Percentiles rank a stretch among this genome's conserved stretches.
Evolutionary conservation across 2,888 invertebrate genomes (phyloP).

Genomic region (Parthenolecanium corni): DNA sequence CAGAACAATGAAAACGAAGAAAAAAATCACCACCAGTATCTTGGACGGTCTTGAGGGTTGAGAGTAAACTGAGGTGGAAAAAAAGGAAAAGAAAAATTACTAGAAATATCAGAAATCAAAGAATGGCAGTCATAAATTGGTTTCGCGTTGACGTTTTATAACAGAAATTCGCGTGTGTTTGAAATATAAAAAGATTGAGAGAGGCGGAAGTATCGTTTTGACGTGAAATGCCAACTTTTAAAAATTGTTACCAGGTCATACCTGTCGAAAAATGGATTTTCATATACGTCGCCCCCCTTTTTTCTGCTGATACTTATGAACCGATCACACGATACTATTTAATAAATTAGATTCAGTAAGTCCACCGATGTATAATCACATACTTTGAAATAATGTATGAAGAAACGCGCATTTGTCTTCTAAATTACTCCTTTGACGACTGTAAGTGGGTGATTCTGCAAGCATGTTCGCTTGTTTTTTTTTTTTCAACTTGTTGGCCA

Average conservation of each 20-base stretch:
- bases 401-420: no score
- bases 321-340: conserved; percentile 24
- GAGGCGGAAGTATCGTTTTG: conserved; percentile 24
- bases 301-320: conserved; percentile 14
- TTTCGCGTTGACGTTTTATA: conserved; percentile 9
- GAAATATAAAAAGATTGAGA: conserved; percentile 18
- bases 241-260: conserved; percentile 25
- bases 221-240: conserved; percentile 10
- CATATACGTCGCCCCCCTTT: no score
- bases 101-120: conserved; percentile 18
- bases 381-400: no score
- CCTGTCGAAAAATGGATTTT: background rate
- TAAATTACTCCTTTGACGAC: no score
- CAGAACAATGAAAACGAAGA: conserved; percentile 2
- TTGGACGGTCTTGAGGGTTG: conserved; percentile 11
- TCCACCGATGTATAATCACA: conserved; percentile 12
- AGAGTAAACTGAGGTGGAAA: conserved; percentile 14
- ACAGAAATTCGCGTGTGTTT: conserved; percentile 16
- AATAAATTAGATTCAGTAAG: conserved; percentile 16
- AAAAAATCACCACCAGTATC: conserved; percentile 15
- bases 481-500: no score
- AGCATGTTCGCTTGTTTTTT: no score
- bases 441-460: no score
- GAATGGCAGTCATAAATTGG: conserved; percentile 17
- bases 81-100: conserved; percentile 18